phyloP scores from a whole-genome alignment of 2,113 vertebrate genomes.

The Halichoeres trimaculatus region DNA sequence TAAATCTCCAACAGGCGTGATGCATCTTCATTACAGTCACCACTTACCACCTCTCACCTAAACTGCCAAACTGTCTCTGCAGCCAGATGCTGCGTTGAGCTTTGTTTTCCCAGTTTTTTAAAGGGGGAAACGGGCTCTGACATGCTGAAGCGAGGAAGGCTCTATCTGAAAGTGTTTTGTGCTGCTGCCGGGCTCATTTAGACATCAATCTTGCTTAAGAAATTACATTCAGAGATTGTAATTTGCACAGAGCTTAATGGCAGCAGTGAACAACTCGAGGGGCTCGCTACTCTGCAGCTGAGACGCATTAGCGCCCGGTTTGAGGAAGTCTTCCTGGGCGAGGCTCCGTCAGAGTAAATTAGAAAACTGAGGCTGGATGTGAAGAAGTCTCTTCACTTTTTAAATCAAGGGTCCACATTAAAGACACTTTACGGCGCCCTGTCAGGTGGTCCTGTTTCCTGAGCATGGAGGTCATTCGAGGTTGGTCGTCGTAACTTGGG shows the following conservation, averaged over 20 bases:
- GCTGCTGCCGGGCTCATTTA: constrained; percentile 46
- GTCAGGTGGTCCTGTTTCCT: no score
- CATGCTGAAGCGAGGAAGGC: constrained; percentile 11
- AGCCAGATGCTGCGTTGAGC: constrained; percentile 76
- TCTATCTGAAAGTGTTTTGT: not conserved
- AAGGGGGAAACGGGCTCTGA: not conserved
- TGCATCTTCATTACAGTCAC: constrained; percentile 83
- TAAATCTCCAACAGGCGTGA: constrained; percentile 73
- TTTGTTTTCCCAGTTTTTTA: constrained; percentile 51
- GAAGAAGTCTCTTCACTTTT: not conserved
- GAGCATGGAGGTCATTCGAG: no score
- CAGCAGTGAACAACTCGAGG: constrained; percentile 25
- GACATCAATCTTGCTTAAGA: constrained; percentile 74
- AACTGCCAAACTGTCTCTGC: constrained; percentile 73
- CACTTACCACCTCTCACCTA: constrained; percentile 72
- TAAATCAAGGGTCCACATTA: no score
- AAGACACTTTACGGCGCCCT: not conserved
- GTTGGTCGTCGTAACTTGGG: no score
- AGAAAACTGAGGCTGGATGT: not conserved
- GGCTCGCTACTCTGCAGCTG: constrained; percentile 27
- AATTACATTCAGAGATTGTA: constrained; percentile 57
- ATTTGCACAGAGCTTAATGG: constrained; percentile 56
- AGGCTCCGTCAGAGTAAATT: constrained; percentile 43
- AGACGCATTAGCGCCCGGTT: constrained; percentile 33
- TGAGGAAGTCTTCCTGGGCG: constrained; percentile 33